Percentiles rank a stretch among this genome's conserved stretches.
Conservation (phyloP, 1,140 invertebrate species). For the Drosophila tropicalis region DNA sequence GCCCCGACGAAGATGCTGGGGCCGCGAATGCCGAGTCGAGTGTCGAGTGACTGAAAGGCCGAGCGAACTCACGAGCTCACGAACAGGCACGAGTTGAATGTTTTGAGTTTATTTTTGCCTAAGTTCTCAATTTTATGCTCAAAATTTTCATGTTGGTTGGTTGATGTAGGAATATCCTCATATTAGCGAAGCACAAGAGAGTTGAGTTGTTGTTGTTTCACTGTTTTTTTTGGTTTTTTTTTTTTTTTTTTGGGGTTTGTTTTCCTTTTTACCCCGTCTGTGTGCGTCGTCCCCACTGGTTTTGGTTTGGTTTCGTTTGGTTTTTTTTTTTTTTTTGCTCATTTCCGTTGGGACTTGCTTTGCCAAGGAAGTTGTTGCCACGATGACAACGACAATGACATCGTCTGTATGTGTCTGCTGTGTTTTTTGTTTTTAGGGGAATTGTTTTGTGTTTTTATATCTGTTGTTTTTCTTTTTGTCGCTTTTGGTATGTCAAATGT, state of each 20-base stretch:
- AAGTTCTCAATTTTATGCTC: slow-evolving; percentile 13
- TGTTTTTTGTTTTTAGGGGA: slow-evolving; percentile 18
- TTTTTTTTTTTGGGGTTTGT: neutral
- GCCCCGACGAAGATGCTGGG: slow-evolving; percentile 30
- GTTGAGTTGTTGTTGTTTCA: slow-evolving; percentile 5
- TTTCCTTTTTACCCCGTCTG: slow-evolving; percentile 8
- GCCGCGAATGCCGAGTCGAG: neutral
- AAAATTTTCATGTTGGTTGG: neutral
- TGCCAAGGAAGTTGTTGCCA: slow-evolving; percentile 72
- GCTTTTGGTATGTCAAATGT: slow-evolving; percentile 31
- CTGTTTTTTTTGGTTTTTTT: slow-evolving; percentile 3
- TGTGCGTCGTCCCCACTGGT: slow-evolving; percentile 39
- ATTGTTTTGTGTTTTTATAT: neutral
- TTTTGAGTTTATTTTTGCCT: slow-evolving; percentile 22
- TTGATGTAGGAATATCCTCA: neutral
- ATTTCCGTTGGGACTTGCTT: slow-evolving; percentile 71
- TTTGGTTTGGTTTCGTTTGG: neutral
- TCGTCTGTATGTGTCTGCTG: slow-evolving; percentile 35
- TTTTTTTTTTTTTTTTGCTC: slow-evolving; percentile 43
- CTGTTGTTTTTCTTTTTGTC: neutral
- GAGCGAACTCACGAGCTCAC: neutral
- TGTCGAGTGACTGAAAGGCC: neutral
- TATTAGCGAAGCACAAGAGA: neutral
- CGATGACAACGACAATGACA: slow-evolving; percentile 39
- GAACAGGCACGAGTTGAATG: neutral